Conservation (phyloP, 2,113 vertebrate species). For the Pteronura brasiliensis region DNA sequence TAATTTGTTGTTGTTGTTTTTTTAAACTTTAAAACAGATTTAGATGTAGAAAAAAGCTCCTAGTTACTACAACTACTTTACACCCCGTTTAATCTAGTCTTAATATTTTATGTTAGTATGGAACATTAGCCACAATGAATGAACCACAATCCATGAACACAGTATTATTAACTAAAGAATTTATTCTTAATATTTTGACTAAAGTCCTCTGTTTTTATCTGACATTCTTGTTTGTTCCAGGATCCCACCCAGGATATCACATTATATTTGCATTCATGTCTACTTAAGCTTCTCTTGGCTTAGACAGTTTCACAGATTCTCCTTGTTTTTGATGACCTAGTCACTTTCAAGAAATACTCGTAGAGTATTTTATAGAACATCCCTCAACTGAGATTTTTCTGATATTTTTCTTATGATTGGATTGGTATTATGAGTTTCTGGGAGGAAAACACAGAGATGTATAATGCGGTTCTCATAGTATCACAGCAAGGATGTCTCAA, state of each 20-base stretch:
- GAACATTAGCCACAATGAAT: not conserved
- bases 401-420: not conserved
- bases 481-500: not conserved
- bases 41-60: not conserved
- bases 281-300: not conserved
- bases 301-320: not conserved
- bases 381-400: not conserved
- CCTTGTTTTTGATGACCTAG: not conserved
- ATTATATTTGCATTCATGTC: not conserved
- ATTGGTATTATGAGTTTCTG: not conserved
- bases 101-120: not conserved
- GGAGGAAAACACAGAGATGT: not conserved
- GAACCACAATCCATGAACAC: not conserved
- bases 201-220: not conserved
- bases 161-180: not conserved
- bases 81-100: not conserved
- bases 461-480: not conserved
- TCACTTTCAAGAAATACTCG: not conserved
- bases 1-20: not conserved
- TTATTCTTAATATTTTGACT: not conserved
- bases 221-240: not conserved
- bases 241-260: not conserved
- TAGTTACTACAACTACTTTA: not conserved
- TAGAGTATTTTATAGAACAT: not conserved
- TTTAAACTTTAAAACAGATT: not conserved